These are phyloP conservation scores for Lepidocyrtinus sp. DNA, from an alignment of 2,888 invertebrate species.

Conservation along the genomic window DNA sequence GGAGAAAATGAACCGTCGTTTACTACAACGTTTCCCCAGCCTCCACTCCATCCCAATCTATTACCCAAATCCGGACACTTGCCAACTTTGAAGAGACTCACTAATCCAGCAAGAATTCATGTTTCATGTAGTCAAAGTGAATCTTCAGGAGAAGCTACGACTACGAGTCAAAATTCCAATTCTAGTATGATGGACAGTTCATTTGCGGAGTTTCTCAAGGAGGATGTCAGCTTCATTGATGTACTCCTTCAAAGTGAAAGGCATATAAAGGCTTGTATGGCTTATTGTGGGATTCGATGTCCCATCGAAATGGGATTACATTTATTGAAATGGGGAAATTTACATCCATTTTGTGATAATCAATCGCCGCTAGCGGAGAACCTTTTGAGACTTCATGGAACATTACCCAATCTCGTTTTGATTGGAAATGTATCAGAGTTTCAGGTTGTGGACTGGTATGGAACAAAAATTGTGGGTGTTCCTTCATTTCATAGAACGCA, in stretches of 20 bases:
- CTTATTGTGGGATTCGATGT: constrained; percentile 53
- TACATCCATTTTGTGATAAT: constrained; percentile 45
- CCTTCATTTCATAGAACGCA: constrained; percentile 53
- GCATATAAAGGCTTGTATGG: constrained; percentile 52
- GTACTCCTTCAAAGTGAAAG: constrained; percentile 57
- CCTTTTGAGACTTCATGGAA: constrained; percentile 36
- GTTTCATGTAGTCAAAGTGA: no score
- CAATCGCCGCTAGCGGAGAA: constrained; percentile 37
- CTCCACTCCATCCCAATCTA: constrained; percentile 44
- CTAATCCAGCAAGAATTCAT: constrained; percentile 55
- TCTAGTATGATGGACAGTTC: constrained; percentile 36
- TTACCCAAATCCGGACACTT: constrained; percentile 32
- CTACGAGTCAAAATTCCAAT: not conserved
- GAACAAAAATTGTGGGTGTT: constrained; percentile 55
- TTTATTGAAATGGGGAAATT: constrained; percentile 58
- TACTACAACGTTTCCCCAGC: constrained; percentile 49
- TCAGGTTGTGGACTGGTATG: constrained; percentile 46
- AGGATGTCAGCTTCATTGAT: constrained; percentile 44
- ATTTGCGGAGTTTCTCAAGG: constrained; percentile 37
- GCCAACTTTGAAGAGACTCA: constrained; percentile 34
- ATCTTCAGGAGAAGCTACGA: not conserved
- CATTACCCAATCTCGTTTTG: constrained; percentile 51
- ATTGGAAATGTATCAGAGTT: constrained; percentile 53
- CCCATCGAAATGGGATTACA: constrained; percentile 51
- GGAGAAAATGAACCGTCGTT: constrained; percentile 58